Base-by-base conservation (phyloP, 1,140 invertebrate genomes). In the Oedothorax gibbosus region DNA sequence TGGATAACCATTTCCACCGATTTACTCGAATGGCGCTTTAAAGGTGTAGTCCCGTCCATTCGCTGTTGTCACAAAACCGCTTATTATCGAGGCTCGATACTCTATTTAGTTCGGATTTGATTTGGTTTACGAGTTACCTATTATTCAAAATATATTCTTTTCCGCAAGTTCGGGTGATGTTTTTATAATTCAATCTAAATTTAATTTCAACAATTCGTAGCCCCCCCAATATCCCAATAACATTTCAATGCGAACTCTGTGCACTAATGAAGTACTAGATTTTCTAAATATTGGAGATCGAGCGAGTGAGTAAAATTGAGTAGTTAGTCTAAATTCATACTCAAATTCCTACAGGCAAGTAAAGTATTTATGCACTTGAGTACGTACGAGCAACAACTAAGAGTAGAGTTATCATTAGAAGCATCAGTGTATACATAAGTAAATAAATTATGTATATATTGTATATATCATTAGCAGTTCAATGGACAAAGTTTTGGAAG, bases 401-500 rank as follows among this genome's bases (percentile, higher is more conserved):
- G 81, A 84, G 60, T 53, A 84, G 81, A 84, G 72, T 76, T 65
- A 78, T 71, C 57, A 20, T 71, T 73, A 56, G 56, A 75, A 84
- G 71, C 71, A 84, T 6, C 62, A 76, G 66, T 73, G 79, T 68
- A 76, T 84, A 84, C 81, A 84, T 84, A 84, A 66, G 76, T 78
- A 78, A 78, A 78, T 78, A 66, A 66, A 79, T 71, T 51, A 77
- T 75, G 53, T 57, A 75, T 75, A 75, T 53, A 71, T 71, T 53
- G 51, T 53, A 20, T 75, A 81, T 81, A 68, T 72, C 73, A 75
- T 75, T 84, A 60, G 50, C 76, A 54, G 62, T 76, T 75, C 51
- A 66, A 75, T 84, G 81, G 81, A 84, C 81, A 84, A 75, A 35
- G 50, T 84, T 75, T 53, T 84, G 81, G 81, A 84, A 84, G 81